Evolutionary conservation across 2,888 invertebrate species (phyloP), one percentile per base, ranked within the genome.

Genomic region (Epinotia ramella): DNA sequence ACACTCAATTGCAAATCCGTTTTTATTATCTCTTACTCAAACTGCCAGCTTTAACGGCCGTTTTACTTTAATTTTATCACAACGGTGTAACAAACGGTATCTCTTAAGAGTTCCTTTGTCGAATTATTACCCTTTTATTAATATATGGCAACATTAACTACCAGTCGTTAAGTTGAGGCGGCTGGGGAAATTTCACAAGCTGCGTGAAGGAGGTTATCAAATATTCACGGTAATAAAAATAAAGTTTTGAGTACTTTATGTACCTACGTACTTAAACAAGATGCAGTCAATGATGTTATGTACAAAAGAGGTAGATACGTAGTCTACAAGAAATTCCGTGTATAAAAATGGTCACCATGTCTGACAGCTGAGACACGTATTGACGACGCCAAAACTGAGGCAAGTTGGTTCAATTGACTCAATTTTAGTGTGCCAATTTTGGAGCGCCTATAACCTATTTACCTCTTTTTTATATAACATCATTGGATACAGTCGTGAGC

Each of bases 51-150:
- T 59, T 69, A 57, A 69, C 46, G 46, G 59, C 59, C 28, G 12
- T 59, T 60, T 60, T 60, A 69, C 59, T 46, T 69, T 69, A 69
- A 69, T 60, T 60, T 69, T 69, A 69, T 60, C 59, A 62, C 59
- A 16, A 73, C 67, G 63, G 53, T 76, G 64, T 76, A 73, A 78
- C 67, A 67, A 62, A 73, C 67, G 66, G 67, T 63, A 72, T 53
- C 20, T 57, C 77, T 73, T 62, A 64, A 73, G 75, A 64, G 75
- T 76, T 73, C 67, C 75, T 57, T 69, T 73, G 77, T 75, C 79
- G 75, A 79, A 79, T 79, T 79, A 79, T 78, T 79, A 78, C 78
- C 79, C 78, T 78, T 79, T 79, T 79, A 78, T 79, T 79, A 79
- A 79, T 78, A 78, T 79, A 79, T 77, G 79, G 75, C 78, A 60